These are phyloP conservation scores for Thaumetopoea pityocampa DNA, from an alignment of 1,140 invertebrate genomes.

Conservation along the genomic window DNA sequence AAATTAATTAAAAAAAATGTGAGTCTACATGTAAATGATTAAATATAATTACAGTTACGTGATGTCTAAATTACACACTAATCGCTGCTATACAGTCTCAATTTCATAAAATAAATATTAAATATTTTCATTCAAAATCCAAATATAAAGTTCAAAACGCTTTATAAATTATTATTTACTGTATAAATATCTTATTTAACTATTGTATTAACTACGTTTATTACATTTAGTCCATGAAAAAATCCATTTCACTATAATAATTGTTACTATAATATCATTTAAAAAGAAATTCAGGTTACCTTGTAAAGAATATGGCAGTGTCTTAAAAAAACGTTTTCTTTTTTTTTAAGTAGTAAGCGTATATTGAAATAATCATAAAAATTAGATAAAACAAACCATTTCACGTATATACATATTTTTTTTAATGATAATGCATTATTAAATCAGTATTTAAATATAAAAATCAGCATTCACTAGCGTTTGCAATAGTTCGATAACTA, in stretches of 20 bases:
- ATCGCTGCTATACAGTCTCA: conserved; percentile 38
- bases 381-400: no score
- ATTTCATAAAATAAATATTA: conserved; percentile 38
- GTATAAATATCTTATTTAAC: conserved; percentile 19
- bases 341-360: conserved; percentile 24
- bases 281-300: conserved; percentile 12
- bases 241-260: conserved; percentile 2
- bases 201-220: conserved; percentile 14
- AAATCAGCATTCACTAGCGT: no score
- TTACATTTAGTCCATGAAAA: conserved; percentile 2
- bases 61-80: conserved; percentile 9
- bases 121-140: conserved; percentile 22
- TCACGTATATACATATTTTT: no score
- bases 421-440: no score
- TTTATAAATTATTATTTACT: conserved; percentile 22
- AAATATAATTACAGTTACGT: conserved; percentile 4
- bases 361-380: conserved; percentile 15
- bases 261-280: conserved; percentile 5
- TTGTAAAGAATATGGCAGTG: conserved; percentile 54
- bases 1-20: conserved; percentile 8
- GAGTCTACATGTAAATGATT: conserved; percentile 9
- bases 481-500: no score
- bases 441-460: no score
- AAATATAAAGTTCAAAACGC: conserved; percentile 13
- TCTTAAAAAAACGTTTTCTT: conserved; percentile 27